phyloP scores from a whole-genome alignment of 2,888 invertebrate species.

The Stomorhina lunata region DNA sequence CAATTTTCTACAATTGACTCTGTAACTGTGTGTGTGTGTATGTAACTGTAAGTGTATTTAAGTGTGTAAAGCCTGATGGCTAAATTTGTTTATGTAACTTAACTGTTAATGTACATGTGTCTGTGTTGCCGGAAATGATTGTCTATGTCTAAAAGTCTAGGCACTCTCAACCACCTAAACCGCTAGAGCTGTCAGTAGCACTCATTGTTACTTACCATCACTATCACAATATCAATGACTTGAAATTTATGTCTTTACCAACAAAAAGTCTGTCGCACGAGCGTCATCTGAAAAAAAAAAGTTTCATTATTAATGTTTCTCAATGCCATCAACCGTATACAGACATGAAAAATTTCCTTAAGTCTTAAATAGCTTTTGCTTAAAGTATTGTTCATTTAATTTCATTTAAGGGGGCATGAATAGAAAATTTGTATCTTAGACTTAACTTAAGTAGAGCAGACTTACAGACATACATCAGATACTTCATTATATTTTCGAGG shows the following conservation, averaged over 20 bases:
- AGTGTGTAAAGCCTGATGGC: background rate
- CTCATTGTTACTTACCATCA: no score
- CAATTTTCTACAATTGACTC: constrained; percentile 70
- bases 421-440: background rate
- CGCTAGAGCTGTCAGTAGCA: constrained; percentile 3
- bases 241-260: constrained; percentile 21
- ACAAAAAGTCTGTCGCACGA: background rate
- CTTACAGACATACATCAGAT: background rate
- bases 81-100: no score
- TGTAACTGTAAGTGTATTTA: background rate
- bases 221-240: constrained; percentile 16
- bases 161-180: background rate
- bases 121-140: background rate
- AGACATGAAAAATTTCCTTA: background rate
- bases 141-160: background rate
- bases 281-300: background rate
- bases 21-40: constrained; percentile 2
- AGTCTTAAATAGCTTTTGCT: constrained; percentile 2
- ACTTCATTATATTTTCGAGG: background rate
- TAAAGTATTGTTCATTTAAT: constrained; percentile 24
- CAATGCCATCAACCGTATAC: no score
- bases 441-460: background rate
- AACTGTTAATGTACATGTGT: background rate
- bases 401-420: background rate
- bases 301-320: constrained; percentile 13